Conservation (phyloP, 2,113 vertebrate genomes). For the Microtus oregoni region DNA sequence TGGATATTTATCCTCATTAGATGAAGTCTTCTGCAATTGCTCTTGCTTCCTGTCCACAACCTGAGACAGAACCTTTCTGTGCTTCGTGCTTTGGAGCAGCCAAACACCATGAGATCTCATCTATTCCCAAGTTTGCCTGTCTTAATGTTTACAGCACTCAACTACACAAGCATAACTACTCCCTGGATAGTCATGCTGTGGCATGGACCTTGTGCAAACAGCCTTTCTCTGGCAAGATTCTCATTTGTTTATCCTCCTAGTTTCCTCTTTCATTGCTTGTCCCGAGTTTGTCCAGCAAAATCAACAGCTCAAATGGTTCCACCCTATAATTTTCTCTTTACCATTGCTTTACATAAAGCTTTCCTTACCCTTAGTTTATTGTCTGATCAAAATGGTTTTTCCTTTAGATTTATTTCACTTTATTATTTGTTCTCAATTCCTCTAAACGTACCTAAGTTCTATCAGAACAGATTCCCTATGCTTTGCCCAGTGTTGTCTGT, state of each 20-base stretch:
- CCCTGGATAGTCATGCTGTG: neutral
- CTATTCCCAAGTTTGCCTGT: neutral
- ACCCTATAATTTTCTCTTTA: neutral
- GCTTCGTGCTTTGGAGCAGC: neutral
- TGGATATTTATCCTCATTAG: slow-evolving; percentile 2
- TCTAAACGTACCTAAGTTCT: neutral
- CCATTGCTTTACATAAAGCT: neutral
- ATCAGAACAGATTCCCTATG: neutral
- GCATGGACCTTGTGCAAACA: neutral
- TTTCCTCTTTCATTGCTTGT: neutral
- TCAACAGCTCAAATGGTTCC: neutral
- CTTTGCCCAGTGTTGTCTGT: neutral
- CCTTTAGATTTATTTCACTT: neutral
- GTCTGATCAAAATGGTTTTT: neutral
- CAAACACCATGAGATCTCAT: neutral
- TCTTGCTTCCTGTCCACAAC: neutral
- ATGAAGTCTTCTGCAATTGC: neutral
- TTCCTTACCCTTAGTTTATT: neutral
- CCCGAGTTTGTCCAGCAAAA: neutral
- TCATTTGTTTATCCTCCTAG: neutral
- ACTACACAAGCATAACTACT: neutral
- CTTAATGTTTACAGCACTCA: neutral
- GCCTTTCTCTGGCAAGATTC: neutral
- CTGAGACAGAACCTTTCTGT: neutral
- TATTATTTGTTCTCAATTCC: neutral